Conservation (phyloP, 2,888 invertebrate genomes). For the Dorcus hopei region DNA sequence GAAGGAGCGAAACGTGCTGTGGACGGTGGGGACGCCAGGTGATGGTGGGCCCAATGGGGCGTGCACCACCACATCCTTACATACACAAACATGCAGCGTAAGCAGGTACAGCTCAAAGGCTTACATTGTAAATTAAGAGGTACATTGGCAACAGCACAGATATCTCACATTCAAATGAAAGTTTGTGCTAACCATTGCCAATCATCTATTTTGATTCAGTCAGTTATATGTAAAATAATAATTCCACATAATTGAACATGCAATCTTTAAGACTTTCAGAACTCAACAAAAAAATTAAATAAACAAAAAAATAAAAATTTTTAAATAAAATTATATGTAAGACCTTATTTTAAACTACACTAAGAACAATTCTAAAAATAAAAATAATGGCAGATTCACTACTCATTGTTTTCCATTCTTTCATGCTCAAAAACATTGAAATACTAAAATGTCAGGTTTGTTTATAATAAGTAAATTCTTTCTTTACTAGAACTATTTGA, state of each 20-base stretch:
- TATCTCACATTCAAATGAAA: slow-evolving; percentile 23
- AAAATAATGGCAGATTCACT: background rate
- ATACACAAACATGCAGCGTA: slow-evolving; percentile 51
- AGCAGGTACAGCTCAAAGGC: slow-evolving; percentile 32
- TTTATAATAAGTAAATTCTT: no score
- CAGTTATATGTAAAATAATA: no score
- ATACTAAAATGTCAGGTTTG: slow-evolving; percentile 5
- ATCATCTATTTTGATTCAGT: no score
- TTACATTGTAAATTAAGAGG: slow-evolving; percentile 14
- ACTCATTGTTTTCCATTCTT: slow-evolving; percentile 6
- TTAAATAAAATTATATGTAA: no score
- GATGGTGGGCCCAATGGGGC: slow-evolving; percentile 47
- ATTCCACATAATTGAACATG: no score
- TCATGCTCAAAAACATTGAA: slow-evolving; percentile 8
- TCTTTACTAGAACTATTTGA: no score
- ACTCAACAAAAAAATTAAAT: no score
- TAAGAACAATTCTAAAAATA: no score
- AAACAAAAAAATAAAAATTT: no score
- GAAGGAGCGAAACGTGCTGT: slow-evolving; percentile 57
- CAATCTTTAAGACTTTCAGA: no score
- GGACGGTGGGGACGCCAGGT: slow-evolving; percentile 49
- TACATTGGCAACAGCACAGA: slow-evolving; percentile 21
- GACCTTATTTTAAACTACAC: no score
- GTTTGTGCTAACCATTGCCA: no score
- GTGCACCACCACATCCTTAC: slow-evolving; percentile 52